phyloP scores from a whole-genome alignment of 92 coral and sea anemone genomes.

The Bergia sp. region DNA sequence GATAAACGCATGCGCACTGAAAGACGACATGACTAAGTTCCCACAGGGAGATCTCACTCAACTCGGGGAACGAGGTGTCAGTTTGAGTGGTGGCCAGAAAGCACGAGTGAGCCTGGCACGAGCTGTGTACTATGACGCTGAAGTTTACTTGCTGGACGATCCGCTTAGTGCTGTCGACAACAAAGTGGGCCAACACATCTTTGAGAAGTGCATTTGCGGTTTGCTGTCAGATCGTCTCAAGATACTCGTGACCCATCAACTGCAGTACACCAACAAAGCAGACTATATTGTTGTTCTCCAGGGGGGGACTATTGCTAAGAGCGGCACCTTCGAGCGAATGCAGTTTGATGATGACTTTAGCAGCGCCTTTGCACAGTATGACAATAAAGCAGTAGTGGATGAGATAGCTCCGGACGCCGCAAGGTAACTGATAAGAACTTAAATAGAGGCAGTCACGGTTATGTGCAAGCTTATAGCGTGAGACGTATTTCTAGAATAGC shows the following conservation, averaged over 20 bases:
- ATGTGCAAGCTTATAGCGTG: background rate
- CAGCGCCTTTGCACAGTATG: background rate
- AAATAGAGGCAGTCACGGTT: no score
- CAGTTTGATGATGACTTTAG: background rate
- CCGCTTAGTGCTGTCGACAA: no score
- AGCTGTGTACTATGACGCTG: no score
- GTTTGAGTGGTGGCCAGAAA: constrained; percentile 11
- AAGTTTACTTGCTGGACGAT: no score
- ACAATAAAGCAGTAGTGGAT: constrained; percentile 3
- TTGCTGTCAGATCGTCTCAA: background rate
- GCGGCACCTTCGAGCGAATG: background rate
- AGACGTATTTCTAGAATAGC: background rate
- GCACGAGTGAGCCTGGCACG: background rate
- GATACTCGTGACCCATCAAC: background rate
- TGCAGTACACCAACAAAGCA: constrained; percentile 1
- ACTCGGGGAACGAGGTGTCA: background rate
- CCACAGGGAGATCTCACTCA: constrained; percentile 6
- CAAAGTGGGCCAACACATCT: background rate
- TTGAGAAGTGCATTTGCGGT: background rate
- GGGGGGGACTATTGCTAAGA: background rate
- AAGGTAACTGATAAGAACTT: background rate
- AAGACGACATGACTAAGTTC: background rate
- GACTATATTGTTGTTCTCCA: background rate
- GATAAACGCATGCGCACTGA: background rate
- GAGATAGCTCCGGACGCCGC: background rate